Evolutionary conservation across 2,113 vertebrate species (phyloP).

Genomic region (Odontophorus gujanensis): DNA sequence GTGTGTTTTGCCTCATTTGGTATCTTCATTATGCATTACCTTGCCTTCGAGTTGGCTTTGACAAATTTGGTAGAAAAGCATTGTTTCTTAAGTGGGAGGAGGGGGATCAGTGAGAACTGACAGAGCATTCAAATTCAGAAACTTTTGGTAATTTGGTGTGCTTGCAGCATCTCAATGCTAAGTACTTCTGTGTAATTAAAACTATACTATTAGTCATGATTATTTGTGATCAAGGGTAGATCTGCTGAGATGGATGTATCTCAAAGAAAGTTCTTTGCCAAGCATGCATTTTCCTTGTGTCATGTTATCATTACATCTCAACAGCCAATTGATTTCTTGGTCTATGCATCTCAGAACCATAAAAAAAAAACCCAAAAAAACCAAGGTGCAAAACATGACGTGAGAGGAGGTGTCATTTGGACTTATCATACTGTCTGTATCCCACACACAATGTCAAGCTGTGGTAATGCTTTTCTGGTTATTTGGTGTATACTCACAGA

Average conservation of each 20-base stretch:
- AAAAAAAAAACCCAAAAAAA: neutral
- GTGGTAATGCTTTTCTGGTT: neutral
- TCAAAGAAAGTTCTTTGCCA: conserved; percentile 19
- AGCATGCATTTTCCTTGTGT: neutral
- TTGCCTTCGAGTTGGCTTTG: neutral
- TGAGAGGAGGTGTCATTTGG: neutral
- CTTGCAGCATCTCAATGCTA: neutral
- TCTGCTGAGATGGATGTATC: conserved; percentile 62
- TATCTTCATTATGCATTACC: neutral
- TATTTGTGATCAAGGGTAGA: conserved; percentile 29
- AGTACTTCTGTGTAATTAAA: neutral
- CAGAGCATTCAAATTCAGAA: neutral
- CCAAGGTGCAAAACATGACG: neutral
- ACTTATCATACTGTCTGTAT: neutral
- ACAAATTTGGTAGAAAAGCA: neutral
- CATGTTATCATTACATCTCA: conserved; percentile 5
- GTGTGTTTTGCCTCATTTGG: neutral
- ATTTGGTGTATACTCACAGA: neutral
- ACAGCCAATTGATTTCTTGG: neutral
- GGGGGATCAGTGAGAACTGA: neutral
- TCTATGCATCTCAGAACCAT: neutral
- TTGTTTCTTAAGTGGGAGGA: neutral
- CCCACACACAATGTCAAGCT: neutral
- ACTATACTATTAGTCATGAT: neutral
- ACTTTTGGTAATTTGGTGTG: neutral